Evolutionary conservation across 2,888 invertebrate genomes (phyloP).

Genomic region (Hipparchia sbordonii): DNA sequence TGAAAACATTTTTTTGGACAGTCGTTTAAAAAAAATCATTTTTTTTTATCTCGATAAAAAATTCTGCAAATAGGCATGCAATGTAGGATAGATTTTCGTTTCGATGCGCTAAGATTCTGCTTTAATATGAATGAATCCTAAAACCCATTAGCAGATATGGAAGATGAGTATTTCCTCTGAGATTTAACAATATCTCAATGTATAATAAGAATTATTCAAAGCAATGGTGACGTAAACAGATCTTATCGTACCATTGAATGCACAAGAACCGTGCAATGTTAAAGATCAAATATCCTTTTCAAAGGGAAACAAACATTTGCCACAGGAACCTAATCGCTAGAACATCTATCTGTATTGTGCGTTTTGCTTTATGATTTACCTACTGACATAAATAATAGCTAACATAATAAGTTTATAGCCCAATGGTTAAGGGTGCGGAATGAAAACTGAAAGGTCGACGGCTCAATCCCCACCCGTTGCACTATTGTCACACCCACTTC

Average conservation of each 20-base stretch:
- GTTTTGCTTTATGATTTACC: background rate
- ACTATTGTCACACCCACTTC: no score
- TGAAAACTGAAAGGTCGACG: no score
- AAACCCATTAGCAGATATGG: background rate
- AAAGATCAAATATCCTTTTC: conserved; percentile 16
- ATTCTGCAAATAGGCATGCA: no score
- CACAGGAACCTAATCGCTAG: background rate
- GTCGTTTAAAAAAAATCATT: no score
- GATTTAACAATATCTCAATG: conserved; percentile 5
- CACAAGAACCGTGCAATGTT: conserved; percentile 4
- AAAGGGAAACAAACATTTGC: conserved; percentile 4
- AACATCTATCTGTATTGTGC: background rate
- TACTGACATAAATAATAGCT: background rate
- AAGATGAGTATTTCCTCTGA: background rate
- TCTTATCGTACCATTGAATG: conserved; percentile 7
- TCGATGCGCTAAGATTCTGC: no score
- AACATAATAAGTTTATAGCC: no score
- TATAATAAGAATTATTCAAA: background rate
- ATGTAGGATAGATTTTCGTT: no score
- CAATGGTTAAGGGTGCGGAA: no score
- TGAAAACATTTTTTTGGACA: no score
- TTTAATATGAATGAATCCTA: no score
- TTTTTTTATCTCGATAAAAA: no score
- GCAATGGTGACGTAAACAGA: conserved; percentile 16
- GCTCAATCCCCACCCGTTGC: no score